phyloP scores from a whole-genome alignment of 2,888 invertebrate genomes.

The Elgonia sp. region DNA sequence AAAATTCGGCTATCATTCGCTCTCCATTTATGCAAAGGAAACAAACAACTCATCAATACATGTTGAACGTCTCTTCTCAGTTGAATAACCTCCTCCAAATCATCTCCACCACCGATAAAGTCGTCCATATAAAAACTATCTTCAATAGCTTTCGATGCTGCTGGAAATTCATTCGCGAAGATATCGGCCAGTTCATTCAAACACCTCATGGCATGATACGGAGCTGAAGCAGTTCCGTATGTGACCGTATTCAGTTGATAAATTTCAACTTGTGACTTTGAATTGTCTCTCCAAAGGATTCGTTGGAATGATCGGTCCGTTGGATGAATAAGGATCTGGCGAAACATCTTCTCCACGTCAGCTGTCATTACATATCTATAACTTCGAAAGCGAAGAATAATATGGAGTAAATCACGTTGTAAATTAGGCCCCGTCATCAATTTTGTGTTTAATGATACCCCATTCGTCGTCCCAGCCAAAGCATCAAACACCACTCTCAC shows the following conservation, averaged over 20 bases:
- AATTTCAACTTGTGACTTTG: neutral
- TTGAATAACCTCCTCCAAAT: too few species aligned
- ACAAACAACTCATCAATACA: too few species aligned
- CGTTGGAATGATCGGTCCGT: conserved; percentile 5
- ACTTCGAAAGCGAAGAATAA: neutral
- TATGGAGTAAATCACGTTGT: neutral
- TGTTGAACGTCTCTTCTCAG: too few species aligned
- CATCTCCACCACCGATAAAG: too few species aligned
- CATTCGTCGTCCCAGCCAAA: neutral
- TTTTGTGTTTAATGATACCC: conserved; percentile 4
- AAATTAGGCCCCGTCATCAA: conserved; percentile 25
- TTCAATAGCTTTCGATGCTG: too few species aligned
- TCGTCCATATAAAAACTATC: too few species aligned
- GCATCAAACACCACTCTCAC: conserved; percentile 10
- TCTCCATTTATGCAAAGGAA: too few species aligned
- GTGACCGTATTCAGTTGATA: conserved; percentile 22
- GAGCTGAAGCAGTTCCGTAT: conserved; percentile 4
- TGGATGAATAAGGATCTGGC: conserved; percentile 1
- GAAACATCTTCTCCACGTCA: conserved; percentile 4
- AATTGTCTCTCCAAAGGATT: conserved; percentile 5
- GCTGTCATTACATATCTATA: conserved; percentile 1
- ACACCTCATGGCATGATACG: conserved; percentile 3
- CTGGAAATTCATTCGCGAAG: too few species aligned
- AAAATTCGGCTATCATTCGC: too few species aligned
- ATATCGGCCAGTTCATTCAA: too few species aligned